These are phyloP conservation scores for Phasia obesa DNA, from an alignment of 2,888 invertebrate species.

Conservation along the genomic window DNA sequence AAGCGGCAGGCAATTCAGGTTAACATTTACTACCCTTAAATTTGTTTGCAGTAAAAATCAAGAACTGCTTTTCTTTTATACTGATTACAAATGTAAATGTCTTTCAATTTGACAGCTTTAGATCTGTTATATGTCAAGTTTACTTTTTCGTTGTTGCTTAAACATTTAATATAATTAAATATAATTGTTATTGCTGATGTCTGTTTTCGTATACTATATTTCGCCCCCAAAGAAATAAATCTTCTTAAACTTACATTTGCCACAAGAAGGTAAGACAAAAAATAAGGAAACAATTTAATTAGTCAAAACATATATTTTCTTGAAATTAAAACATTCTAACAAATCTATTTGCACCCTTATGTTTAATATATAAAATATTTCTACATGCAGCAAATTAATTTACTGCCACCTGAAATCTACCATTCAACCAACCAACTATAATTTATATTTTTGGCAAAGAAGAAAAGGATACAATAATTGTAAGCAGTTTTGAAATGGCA, in stretches of 20 bases:
- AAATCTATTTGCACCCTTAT: neutral
- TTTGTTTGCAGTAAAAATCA: neutral
- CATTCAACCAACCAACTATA: constrained; percentile 39
- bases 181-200: constrained; percentile 51
- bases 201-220: neutral
- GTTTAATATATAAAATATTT: constrained; percentile 36
- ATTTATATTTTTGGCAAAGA: constrained; percentile 55
- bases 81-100: constrained; percentile 54
- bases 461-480: neutral
- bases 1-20: neutral
- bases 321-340: constrained; percentile 14
- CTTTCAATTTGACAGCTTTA: constrained; percentile 56
- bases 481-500: neutral
- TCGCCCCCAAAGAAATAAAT: constrained; percentile 48
- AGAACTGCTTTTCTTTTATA: neutral
- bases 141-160: constrained; percentile 2
- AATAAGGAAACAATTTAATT: constrained; percentile 67
- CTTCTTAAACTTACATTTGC: constrained; percentile 24
- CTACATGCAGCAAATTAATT: constrained; percentile 59
- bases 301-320: constrained; percentile 69
- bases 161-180: constrained; percentile 58
- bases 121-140: constrained; percentile 60
- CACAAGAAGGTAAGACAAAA: neutral
- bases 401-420: constrained; percentile 58
- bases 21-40: constrained; percentile 45